These are phyloP conservation scores for Plectrocnemia conspersa DNA, from an alignment of 1,140 invertebrate genomes.

Conservation along the genomic window DNA sequence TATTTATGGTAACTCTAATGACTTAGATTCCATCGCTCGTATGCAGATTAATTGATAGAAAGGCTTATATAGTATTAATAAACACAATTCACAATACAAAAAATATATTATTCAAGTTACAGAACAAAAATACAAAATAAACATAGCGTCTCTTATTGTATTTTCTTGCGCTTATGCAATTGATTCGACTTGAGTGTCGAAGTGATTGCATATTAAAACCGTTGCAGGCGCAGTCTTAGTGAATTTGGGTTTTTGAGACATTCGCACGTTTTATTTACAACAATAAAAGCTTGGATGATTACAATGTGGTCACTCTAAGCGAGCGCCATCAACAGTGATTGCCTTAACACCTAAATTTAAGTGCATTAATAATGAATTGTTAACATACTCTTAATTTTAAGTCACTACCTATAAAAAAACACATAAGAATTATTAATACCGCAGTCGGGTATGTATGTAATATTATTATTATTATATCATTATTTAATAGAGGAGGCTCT, in stretches of 20 bases:
- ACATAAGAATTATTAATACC: slow-evolving; percentile 11
- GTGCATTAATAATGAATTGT: slow-evolving; percentile 15
- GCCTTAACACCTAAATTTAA: neutral
- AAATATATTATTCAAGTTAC: too few relatives aligned
- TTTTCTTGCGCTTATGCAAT: too few relatives aligned
- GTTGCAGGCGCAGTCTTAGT: slow-evolving; percentile 2
- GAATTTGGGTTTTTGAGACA: neutral
- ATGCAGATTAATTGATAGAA: too few relatives aligned
- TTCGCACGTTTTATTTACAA: slow-evolving; percentile 26
- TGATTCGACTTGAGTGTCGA: too few relatives aligned
- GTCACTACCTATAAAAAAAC: neutral
- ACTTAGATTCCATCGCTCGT: slow-evolving; percentile 30
- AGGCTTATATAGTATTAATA: too few relatives aligned
- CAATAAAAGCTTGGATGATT: slow-evolving; percentile 15
- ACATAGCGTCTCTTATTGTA: too few relatives aligned
- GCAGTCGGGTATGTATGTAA: slow-evolving; percentile 4
- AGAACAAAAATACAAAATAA: too few relatives aligned
- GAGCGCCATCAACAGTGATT: neutral
- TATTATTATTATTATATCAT: too few relatives aligned
- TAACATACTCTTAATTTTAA: slow-evolving; percentile 8
- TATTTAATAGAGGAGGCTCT: slow-evolving; percentile 5
- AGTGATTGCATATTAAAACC: neutral
- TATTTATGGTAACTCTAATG: slow-evolving; percentile 22
- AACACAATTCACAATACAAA: too few relatives aligned
- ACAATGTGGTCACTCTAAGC: too few relatives aligned